A percentile compares a stretch with the other conserved stretches of the same genome.
These are phyloP conservation scores for Ictalurus furcatus DNA, from an alignment of 2,113 vertebrate species.

Conservation along the genomic window DNA sequence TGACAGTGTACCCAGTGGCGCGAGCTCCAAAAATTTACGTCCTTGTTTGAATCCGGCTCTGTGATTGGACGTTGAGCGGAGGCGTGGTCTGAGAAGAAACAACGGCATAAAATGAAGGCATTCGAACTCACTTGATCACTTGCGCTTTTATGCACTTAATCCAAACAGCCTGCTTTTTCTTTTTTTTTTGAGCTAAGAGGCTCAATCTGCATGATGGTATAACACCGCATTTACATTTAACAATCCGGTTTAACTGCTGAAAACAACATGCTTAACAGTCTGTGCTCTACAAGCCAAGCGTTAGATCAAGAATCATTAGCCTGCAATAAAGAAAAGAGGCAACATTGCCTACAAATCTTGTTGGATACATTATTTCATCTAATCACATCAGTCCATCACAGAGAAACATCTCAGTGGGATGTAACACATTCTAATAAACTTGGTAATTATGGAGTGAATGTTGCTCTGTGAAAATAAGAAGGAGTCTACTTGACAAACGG, in stretches of 20 bases:
- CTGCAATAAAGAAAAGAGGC: not conserved
- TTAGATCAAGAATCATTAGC: not conserved
- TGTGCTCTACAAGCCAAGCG: not conserved
- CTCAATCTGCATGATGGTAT: not conserved
- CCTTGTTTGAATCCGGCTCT: not conserved
- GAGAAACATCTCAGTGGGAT: not conserved
- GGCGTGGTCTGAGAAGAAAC: not conserved
- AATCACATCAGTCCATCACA: not conserved
- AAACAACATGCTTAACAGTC: not conserved
- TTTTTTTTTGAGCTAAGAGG: too few species aligned
- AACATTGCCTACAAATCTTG: not conserved
- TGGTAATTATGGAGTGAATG: not conserved
- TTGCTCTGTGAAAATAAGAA: not conserved
- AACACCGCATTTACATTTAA: not conserved
- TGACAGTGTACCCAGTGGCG: not conserved
- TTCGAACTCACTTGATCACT: not conserved
- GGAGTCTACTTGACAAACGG: not conserved
- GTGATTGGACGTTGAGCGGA: not conserved
- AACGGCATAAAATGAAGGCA: not conserved
- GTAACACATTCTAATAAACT: not conserved
- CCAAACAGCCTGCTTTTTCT: not conserved
- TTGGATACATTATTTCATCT: not conserved
- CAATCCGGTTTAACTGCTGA: not conserved
- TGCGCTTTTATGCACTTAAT: too few species aligned
- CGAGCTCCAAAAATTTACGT: conserved; percentile 4